Evolutionary conservation across 2,113 vertebrate genomes (phyloP), one percentile per base, ranked within the genome.

Genomic region (Spermophilus dauricus): DNA sequence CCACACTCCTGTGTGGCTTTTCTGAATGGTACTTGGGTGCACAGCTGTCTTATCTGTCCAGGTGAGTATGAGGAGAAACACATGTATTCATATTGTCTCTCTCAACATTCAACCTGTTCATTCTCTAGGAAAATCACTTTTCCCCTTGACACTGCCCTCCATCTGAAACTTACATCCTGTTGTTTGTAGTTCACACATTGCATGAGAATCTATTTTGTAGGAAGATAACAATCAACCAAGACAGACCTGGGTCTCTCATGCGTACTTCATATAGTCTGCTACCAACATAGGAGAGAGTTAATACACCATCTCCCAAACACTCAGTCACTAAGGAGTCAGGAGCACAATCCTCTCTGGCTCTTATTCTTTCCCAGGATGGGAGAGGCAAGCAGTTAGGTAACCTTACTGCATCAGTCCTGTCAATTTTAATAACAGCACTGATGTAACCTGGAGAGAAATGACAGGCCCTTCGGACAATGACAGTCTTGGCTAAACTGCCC

Each of bases 201-300:
- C 26, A 70, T 24, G 32, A 18, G 80, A 58, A 30, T 28, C 81
- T 84, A 24, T 51, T 92, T 51, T 81, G 5, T 4, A 94, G 26
- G 70, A 92, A 91, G 39, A 73, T 48, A 96, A 26, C 18, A 80
- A 8, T 18, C 48, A 94, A 58, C 65, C 45, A n/a, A 93, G 65
- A 48, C 14, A 45, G 42, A 76, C 6, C 20, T 37, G 72, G 39
- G 24, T 92, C 53, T 81, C 26, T 86, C 69, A n/a, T 30, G 42
- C 39, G n/a, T 14, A n/a, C 77, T 78, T 81, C 45, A 11, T 13
- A 34, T 5, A 20, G n/a, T 20, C 10, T 39, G 75, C 39, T 86
- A 61, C 53, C 89, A 73, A 32, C 18, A 48, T 5, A 61, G 53
- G 65, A 65, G 22, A 65, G 22, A 8, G 4, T 8, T 37, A 95